Base-by-base conservation (phyloP, 2,113 vertebrate species). In the Lycaon pictus region DNA sequence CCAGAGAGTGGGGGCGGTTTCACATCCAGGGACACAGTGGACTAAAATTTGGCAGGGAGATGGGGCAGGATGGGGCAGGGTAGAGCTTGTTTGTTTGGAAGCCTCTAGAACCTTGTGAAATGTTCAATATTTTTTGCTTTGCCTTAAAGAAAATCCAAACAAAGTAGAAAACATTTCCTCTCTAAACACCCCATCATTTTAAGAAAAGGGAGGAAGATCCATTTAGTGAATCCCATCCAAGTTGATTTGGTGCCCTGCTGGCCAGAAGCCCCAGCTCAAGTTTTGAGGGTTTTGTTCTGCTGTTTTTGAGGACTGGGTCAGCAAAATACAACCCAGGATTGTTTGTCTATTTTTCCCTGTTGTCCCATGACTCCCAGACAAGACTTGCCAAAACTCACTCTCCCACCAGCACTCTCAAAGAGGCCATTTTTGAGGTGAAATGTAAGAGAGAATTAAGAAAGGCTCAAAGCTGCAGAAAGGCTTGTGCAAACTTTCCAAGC, bases 231-330 rank as follows among this genome's bases (percentile, higher is more conserved):
- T 85, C 95, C 37, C 0, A 11, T 93, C 65, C 91, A 88, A 88
- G 37, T 53, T 95, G 96, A 93, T 77, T 95, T 29, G 37, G 60
- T 72, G 65, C 95, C 96, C 93, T 93, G 63, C 86, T 98, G 97
- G 97, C 93, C 48, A 20, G 48, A 85, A 85, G 86, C 88, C 88
- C 88, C 81, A 69, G 62, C 71, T 91, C 60, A 76, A 63, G 77
- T 93, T 37, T 80, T 48, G 55, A 93, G 55, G 89, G 71, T 95
- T 97, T 97, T 95, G 83, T 96, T 91, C 96, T 74, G 76, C 48
- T 93, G 84, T 92, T 95, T 95, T 95, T 97, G 85, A 97, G 62
- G 93, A 89, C 91, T 69, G 55, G 77, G 71, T 94, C 91, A 97
- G 93, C 95, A 96, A 96, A 97, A 96, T 88, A 93, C 58, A 93